Evolutionary conservation across 2,797 vertebrate species (phyloP).

Genomic region (Cryptoblepharus egeriae): DNA sequence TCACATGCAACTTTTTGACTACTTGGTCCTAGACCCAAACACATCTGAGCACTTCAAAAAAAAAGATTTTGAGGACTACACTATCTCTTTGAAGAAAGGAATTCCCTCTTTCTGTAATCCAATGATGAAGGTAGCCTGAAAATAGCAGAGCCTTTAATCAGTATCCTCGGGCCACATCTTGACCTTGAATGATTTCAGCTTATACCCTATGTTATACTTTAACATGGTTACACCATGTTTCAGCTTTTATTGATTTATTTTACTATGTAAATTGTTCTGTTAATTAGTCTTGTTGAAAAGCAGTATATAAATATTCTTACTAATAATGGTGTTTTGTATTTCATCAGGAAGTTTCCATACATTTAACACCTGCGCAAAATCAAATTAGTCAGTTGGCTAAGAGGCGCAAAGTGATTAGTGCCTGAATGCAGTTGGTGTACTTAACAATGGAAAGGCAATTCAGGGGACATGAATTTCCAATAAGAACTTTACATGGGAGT

Average conservation of each 20-base stretch:
- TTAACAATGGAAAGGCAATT: background rate
- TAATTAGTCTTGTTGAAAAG: too few species aligned
- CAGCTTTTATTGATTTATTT: too few species aligned
- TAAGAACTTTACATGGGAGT: background rate
- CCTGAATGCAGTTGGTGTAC: background rate
- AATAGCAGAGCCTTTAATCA: slow-evolving; percentile 34
- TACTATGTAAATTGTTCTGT: too few species aligned
- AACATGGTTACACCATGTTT: too few species aligned
- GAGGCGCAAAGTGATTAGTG: background rate
- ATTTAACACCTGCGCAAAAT: background rate
- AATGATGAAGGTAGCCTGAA: slow-evolving; percentile 9
- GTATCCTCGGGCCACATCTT: slow-evolving; percentile 3
- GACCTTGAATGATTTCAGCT: slow-evolving; percentile 21
- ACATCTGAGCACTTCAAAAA: background rate
- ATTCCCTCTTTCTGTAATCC: slow-evolving; percentile 10
- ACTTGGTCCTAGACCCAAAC: background rate
- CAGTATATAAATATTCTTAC: too few species aligned
- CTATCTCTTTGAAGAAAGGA: slow-evolving; percentile 1
- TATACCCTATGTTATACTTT: background rate
- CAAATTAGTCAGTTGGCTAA: background rate
- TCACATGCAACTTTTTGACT: background rate
- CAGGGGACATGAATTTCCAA: background rate
- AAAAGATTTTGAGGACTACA: rapidly evolving
- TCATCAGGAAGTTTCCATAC: background rate
- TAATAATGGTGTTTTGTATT: background rate